phyloP scores from a whole-genome alignment of 2,888 invertebrate genomes.

The Drosophila eohydei region DNA sequence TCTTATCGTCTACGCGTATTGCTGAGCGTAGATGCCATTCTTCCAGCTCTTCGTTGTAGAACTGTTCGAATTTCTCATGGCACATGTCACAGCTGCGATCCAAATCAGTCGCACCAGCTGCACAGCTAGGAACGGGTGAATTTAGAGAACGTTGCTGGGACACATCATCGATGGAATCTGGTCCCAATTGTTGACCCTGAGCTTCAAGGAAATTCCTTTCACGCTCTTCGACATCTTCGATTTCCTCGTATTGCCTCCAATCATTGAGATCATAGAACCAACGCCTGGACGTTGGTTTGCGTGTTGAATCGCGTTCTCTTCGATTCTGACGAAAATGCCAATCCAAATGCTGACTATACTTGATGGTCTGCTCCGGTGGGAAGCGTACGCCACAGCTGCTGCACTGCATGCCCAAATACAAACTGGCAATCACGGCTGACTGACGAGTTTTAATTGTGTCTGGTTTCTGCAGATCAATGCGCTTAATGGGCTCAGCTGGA shows the following conservation, averaged over 20 bases:
- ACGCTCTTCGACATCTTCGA: slow-evolving; percentile 95
- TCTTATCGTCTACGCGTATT: slow-evolving; percentile 89
- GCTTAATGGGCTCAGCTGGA: slow-evolving; percentile 85
- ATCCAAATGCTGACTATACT: slow-evolving; percentile 97
- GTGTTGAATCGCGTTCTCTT: slow-evolving; percentile 92
- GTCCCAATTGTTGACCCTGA: slow-evolving; percentile 87
- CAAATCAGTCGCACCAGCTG: slow-evolving; percentile 88
- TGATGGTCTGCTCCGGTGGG: slow-evolving; percentile 93
- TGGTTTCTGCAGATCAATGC: slow-evolving; percentile 88
- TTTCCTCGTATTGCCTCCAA: slow-evolving; percentile 97
- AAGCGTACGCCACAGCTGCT: slow-evolving; percentile 98
- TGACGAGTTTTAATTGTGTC: slow-evolving; percentile 92
- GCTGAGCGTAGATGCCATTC: slow-evolving; percentile 98
- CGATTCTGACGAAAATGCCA: slow-evolving; percentile 99
- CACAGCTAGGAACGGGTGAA: slow-evolving; percentile 89
- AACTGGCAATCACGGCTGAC: slow-evolving; percentile 88
- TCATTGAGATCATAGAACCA: slow-evolving; percentile 96
- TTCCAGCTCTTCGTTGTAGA: slow-evolving; percentile 98
- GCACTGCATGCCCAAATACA: slow-evolving; percentile 98
- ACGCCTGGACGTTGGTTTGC: slow-evolving; percentile 92
- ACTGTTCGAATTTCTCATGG: slow-evolving; percentile 96
- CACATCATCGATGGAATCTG: slow-evolving; percentile 86
- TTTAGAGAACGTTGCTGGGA: slow-evolving; percentile 86
- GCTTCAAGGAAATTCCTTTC: slow-evolving; percentile 95
- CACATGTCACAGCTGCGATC: slow-evolving; percentile 94